Base-by-base conservation (phyloP, 2,797 vertebrate species). In the Hirundo rustica region DNA sequence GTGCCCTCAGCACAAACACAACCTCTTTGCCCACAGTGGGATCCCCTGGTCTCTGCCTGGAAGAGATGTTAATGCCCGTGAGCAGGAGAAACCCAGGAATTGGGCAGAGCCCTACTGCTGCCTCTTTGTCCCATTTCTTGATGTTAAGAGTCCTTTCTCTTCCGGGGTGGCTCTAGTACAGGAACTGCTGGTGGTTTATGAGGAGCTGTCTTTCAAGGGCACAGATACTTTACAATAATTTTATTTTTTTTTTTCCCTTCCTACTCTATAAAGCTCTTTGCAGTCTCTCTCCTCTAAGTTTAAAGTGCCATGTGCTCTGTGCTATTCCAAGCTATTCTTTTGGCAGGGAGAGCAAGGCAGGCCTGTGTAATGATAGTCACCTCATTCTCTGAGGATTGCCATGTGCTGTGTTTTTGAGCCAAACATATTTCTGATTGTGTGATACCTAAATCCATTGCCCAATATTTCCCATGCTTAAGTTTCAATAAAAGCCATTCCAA, bases 401-500 rank as follows among this genome's bases (percentile, higher is more conserved):
- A 53, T 93, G 89, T 91, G 92, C 80, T 80, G 50, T 87, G 83
- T 13, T 80, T 93, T 88, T 62, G 60, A 90, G 94, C 89, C 92
- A 89, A 82, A 81, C 61, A 20, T 71, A 85, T 94, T 95, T 91
- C 62, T 86, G 67, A 47, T 72, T 70, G 68, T 44, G 62, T 53
- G 38, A 79, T 66, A 91, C 84, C 88, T 32, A 55, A 70, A 82
- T 48, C 62, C 62, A 74, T 48, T n/a, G 68, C 58, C 48, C 83
- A 53, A 25, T 86, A 50, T 92, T 96, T 95, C 68, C 70, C 88
- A 82, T 79, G n/a, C 81, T 70, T 78, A 87, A 66, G 88, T 84
- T 89, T 92, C 95, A 92, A 96, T 91, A 87, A 88, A 88, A 94
- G 77, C 81, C 53, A 57, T 91, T 95, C 94, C 72, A 92, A 95